phyloP scores from a whole-genome alignment of 2,113 vertebrate species.

The Carassius carassius region DNA sequence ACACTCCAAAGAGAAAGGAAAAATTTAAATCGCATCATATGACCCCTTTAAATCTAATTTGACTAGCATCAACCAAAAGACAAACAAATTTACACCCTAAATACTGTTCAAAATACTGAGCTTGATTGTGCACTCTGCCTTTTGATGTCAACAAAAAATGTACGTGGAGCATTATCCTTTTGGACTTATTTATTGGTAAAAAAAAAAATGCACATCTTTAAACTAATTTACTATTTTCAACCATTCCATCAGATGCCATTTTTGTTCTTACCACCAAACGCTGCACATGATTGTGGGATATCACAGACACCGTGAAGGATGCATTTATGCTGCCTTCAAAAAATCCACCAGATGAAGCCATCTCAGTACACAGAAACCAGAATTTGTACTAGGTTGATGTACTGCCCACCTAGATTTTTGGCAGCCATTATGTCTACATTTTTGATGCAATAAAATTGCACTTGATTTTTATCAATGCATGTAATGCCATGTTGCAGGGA shows the following conservation, averaged over 20 bases:
- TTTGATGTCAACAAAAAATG: background rate
- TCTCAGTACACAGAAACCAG: background rate
- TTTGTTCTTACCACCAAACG: background rate
- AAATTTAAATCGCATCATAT: too few species aligned
- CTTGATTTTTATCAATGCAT: constrained; percentile 40
- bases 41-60: too few species aligned
- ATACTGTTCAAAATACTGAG: background rate
- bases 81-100: background rate
- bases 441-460: background rate
- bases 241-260: background rate
- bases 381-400: background rate
- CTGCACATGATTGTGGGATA: background rate
- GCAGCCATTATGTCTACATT: background rate
- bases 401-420: background rate
- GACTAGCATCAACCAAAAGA: too few species aligned
- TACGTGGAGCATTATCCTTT: background rate
- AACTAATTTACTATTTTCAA: background rate
- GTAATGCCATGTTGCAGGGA: constrained; percentile 45
- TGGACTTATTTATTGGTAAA: background rate
- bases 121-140: background rate
- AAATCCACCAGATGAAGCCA: background rate
- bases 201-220: background rate
- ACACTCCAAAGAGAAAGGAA: too few species aligned
- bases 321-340: background rate
- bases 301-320: background rate